Conservation (phyloP, 1,140 invertebrate species). For the Papilio machaon region DNA sequence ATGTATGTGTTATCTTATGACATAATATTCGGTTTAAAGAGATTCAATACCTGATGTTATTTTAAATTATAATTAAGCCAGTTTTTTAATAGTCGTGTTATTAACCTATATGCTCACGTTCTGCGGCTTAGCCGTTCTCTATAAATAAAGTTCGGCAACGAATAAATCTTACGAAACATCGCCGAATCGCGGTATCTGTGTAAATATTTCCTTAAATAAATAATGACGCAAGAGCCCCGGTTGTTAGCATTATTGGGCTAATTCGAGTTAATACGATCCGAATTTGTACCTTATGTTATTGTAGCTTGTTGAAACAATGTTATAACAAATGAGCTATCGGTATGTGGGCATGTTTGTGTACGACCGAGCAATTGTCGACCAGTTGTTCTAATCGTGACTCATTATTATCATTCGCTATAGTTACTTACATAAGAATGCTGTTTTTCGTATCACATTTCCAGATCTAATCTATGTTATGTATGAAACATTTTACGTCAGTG, state of each 20-base stretch:
- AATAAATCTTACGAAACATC: slow-evolving; percentile 64
- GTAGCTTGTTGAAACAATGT: slow-evolving; percentile 1
- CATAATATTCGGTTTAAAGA: background rate
- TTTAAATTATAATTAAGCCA: slow-evolving; percentile 27
- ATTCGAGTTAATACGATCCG: slow-evolving; percentile 14
- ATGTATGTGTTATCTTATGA: no score
- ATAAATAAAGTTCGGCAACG: slow-evolving; percentile 62
- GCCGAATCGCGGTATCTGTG: slow-evolving; percentile 53
- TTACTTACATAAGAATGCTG: slow-evolving; percentile 16
- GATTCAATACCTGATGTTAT: background rate
- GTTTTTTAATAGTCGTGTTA: slow-evolving; percentile 58
- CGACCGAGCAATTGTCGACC: slow-evolving; percentile 10
- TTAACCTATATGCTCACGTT: slow-evolving; percentile 68
- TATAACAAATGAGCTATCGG: slow-evolving; percentile 21
- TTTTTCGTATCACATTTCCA: background rate
- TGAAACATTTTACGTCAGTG: background rate
- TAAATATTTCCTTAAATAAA: slow-evolving; percentile 66
- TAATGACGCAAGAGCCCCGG: slow-evolving; percentile 62
- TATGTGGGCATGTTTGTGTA: slow-evolving; percentile 12
- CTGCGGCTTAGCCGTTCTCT: slow-evolving; percentile 52
- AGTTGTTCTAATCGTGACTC: slow-evolving; percentile 10
- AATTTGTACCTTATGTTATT: slow-evolving; percentile 20
- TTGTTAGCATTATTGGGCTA: slow-evolving; percentile 27
- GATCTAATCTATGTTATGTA: background rate
- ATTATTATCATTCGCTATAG: slow-evolving; percentile 12